Evolutionary conservation across 1,140 invertebrate species (phyloP), one percentile per base, ranked within the genome.

Genomic region (Agraylea sexmaculata): DNA sequence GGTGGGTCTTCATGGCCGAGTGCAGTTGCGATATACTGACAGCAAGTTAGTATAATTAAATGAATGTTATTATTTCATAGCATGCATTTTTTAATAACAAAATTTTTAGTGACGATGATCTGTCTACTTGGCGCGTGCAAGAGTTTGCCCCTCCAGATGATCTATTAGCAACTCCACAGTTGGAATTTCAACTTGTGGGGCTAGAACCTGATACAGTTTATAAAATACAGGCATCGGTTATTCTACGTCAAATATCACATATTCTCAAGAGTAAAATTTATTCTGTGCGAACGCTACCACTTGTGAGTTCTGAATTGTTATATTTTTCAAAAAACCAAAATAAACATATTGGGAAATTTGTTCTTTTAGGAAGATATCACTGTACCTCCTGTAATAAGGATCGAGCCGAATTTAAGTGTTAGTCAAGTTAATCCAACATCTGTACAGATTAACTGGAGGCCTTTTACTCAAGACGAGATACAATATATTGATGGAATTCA

Each of bases 121-220:
- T 76, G 3, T 65, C 73, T 7, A 71, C 73, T 1, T 91, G 87
- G 87, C 74, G 83, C 34, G 73, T 78, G 1, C 82, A 89, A 69
- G 77, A 85, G 10, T 87, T 89, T 53, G 82, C 84, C 1, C 82
- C 83, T n/a, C 78, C 77, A 12, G 77, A 81, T 45, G 84, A 83
- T 56, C 53, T 90, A 1, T 83, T 92, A 35, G 82, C 83, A 2
- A 87, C 83, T 4, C 75, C 79, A 7, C 80, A 87, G 38, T 62
- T 90, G 39, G 85, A 91, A 54, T 87, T 90, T 57, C 75, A 87
- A 47, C 54, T 91, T 12, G 70, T 74, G 8, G 75, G 73, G 16
- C 58, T 92, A n/a, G 71, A 78, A 52, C 77, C 87, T 0, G 75
- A 82, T 30, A 88, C 84, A 0, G 70, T 76, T 17, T 92, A 92